phyloP scores from a whole-genome alignment of 2,888 invertebrate species.

The Tenthredo distinguenda region DNA sequence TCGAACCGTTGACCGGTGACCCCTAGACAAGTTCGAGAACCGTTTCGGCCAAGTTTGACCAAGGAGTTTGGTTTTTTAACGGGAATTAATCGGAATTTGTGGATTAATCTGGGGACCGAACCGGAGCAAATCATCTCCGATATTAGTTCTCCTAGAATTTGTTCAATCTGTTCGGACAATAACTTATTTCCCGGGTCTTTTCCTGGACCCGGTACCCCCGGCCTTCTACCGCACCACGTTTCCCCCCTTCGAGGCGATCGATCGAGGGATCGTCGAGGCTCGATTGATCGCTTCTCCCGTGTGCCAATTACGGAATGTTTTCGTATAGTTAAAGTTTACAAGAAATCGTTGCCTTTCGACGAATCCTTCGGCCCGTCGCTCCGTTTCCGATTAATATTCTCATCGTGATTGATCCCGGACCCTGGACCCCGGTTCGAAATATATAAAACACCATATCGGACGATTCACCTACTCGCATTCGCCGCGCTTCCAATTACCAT shows the following conservation, averaged over 20 bases:
- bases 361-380: not conserved
- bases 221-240: not conserved
- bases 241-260: not conserved
- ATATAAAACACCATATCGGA: conserved; percentile 46
- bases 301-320: conserved; percentile 49
- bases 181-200: conserved; percentile 24
- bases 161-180: conserved; percentile 11
- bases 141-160: conserved; percentile 27
- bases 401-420: conserved; percentile 3
- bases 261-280: conserved; percentile 23
- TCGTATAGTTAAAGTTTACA: conserved; percentile 37
- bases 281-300: conserved; percentile 44
- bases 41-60: not conserved
- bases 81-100: not conserved
- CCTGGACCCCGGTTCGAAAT: conserved; percentile 1
- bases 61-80: not conserved
- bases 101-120: not conserved
- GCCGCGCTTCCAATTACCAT: conserved; percentile 69
- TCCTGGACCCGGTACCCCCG: not conserved
- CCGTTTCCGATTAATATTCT: conserved; percentile 38
- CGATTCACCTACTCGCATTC: conserved; percentile 45
- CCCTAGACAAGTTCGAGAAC: conserved; percentile 69
- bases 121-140: not conserved
- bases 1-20: conserved; percentile 73
- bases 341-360: conserved; percentile 33